These are phyloP conservation scores for Bombus pascuorum DNA, from an alignment of 1,140 invertebrate genomes.

Conservation along the genomic window DNA sequence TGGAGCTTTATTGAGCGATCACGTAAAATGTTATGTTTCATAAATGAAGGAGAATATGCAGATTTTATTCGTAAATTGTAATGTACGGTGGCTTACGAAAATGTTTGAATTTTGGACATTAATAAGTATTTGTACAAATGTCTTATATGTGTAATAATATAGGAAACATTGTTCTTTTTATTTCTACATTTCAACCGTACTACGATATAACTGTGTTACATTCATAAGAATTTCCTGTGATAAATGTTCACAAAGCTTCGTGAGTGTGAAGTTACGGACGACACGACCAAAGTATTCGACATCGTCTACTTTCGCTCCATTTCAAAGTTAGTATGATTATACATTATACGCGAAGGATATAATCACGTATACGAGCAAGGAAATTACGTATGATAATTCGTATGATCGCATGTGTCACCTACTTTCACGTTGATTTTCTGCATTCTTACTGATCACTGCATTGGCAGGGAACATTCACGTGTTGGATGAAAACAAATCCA, in stretches of 20 bases:
- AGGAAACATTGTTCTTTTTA: too few species aligned
- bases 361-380: neutral
- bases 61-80: neutral
- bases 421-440: constrained; percentile 24
- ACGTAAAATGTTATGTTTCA: neutral
- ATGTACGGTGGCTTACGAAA: too few species aligned
- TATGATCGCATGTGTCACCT: constrained; percentile 40
- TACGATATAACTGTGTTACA: too few species aligned
- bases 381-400: constrained; percentile 43
- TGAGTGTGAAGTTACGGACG: neutral
- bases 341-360: neutral
- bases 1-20: constrained; percentile 6
- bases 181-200: too few species aligned
- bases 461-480: neutral
- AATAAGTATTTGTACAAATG: too few species aligned
- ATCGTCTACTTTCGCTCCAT: neutral
- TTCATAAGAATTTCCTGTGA: too few species aligned
- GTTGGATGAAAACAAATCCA: neutral
- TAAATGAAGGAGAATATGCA: neutral
- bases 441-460: neutral
- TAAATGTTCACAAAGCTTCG: neutral
- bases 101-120: too few species aligned
- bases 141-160: too few species aligned
- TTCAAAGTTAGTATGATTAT: neutral
- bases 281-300: neutral